phyloP scores from a whole-genome alignment of 2,797 vertebrate species.

The Margarornis squamiger region DNA sequence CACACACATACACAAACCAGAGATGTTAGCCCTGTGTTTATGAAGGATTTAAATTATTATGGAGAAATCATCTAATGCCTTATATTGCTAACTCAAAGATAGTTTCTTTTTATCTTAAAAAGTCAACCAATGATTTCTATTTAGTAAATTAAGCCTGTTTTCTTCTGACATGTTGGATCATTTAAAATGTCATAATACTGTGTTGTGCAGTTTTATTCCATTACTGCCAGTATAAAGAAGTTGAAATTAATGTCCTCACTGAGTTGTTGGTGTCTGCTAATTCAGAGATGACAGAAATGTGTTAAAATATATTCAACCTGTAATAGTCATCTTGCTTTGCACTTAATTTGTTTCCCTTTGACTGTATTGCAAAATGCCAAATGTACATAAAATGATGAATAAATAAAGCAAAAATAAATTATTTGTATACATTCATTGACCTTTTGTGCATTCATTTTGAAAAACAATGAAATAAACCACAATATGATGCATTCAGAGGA shows the following conservation, averaged over 20 bases:
- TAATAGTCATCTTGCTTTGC: constrained; percentile 31
- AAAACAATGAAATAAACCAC: not conserved
- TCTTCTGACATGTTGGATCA: not conserved
- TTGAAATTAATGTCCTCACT: not conserved
- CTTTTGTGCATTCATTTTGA: constrained; percentile 12
- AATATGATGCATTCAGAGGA: not conserved
- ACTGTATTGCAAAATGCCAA: constrained; percentile 27
- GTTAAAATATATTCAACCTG: not conserved
- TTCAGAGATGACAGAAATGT: not conserved
- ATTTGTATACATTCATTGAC: constrained; percentile 43
- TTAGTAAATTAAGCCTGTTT: not conserved
- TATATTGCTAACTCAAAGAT: not conserved
- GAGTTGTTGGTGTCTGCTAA: constrained; percentile 22
- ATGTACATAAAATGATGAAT: constrained; percentile 29
- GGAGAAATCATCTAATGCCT: not conserved
- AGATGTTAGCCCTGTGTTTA: not conserved
- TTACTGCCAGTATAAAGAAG: not conserved
- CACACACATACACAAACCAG: not conserved
- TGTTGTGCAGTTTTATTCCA: not conserved
- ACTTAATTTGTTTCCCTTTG: constrained; percentile 37
- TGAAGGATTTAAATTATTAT: not conserved
- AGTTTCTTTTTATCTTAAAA: not conserved
- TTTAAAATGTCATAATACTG: not conserved
- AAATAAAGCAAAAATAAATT: constrained; percentile 48
- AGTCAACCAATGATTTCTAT: not conserved